These are phyloP conservation scores for Montipora sp. DNA, from an alignment of 64 coral and sea anemone species.

Conservation along the genomic window DNA sequence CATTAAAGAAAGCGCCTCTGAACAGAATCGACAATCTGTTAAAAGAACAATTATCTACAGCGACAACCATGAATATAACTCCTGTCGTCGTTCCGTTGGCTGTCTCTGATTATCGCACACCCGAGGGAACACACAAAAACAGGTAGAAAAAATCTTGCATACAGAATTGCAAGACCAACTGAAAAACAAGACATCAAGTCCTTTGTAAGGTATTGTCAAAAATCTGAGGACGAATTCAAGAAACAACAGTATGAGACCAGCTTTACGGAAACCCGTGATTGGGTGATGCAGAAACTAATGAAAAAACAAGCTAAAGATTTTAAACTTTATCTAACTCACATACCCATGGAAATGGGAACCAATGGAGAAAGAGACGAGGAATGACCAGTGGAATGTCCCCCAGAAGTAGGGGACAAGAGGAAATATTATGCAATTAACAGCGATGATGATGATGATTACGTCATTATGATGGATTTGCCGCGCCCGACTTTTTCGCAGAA, in stretches of 20 bases:
- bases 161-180: not conserved
- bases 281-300: not conserved
- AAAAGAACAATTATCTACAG: no score
- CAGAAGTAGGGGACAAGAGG: not conserved
- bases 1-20: no score
- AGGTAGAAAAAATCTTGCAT: not conserved
- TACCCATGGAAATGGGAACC: not conserved
- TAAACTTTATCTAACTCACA: not conserved
- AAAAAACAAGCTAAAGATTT: not conserved
- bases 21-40: no score
- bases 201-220: not conserved
- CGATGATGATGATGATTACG: not conserved
- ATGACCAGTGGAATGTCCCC: no score
- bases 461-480: not conserved
- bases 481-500: not conserved
- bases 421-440: not conserved
- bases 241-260: rapidly evolving
- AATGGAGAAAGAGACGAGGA: no score
- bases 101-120: no score
- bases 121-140: no score
- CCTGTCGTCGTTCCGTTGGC: no score
- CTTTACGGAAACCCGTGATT: not conserved
- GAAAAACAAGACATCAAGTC: not conserved
- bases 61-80: no score
- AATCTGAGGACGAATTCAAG: not conserved